These are phyloP conservation scores for Rapana venosa DNA, from an alignment of 2,888 invertebrate species.

Conservation along the genomic window DNA sequence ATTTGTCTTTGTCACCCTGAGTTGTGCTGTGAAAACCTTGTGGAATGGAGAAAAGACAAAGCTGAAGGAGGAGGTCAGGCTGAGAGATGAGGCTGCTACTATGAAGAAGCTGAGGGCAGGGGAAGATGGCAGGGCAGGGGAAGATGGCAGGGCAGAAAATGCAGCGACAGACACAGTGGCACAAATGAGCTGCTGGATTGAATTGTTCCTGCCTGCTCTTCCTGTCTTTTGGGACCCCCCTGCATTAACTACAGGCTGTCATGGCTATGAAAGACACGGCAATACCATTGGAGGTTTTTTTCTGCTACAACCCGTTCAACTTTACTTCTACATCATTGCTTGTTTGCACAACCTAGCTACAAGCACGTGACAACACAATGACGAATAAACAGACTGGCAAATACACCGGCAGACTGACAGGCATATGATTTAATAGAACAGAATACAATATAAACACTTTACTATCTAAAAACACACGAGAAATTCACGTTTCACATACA, in stretches of 20 bases:
- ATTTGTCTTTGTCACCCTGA: not conserved
- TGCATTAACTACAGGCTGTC: not conserved
- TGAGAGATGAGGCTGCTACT: not conserved
- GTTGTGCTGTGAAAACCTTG: not conserved
- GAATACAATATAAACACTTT: no score
- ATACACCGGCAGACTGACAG: no score
- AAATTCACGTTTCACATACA: no score
- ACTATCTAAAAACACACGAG: no score
- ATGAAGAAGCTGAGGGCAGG: not conserved
- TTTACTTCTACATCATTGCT: no score
- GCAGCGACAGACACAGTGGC: not conserved
- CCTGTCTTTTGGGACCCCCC: not conserved
- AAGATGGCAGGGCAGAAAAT: not conserved
- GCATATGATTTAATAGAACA: no score
- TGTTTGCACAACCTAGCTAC: no score
- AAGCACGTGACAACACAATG: no score
- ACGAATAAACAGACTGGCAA: no score
- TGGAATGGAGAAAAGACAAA: not conserved
- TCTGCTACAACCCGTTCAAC: no score
- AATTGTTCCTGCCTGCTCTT: not conserved
- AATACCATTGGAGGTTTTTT: no score
- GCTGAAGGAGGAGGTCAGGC: not conserved
- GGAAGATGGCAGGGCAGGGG: not conserved
- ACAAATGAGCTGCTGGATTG: conserved; percentile 30
- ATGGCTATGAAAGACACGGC: no score